A percentile compares a stretch with the other conserved stretches of the same genome.
phyloP scores from a whole-genome alignment of 2,113 vertebrate species.

The human region GRCh38 chr5:94723501-94724000 shows the following conservation, averaged over 20 bases:
- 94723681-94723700: neutral
- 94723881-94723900: neutral
- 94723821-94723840: neutral
- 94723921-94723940: neutral
- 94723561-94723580: neutral
- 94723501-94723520: neutral
- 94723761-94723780: neutral
- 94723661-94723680: neutral
- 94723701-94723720: neutral
- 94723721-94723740: neutral
- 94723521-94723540: neutral
- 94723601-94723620: neutral
- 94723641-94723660: neutral
- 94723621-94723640: neutral
- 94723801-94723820: neutral
- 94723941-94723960: neutral
- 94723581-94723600: constrained; percentile 14
- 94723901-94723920: neutral
- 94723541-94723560: neutral
- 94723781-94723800: neutral
- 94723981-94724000: neutral
- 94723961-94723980: neutral
- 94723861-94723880: neutral
- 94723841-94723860: neutral
- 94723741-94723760: constrained; percentile 19